Percentiles rank a stretch among this genome's conserved stretches.
phyloP scores from a whole-genome alignment of 37 sponge, comb jelly and placozoan species.

The Diacarnus erythraeanus region DNA sequence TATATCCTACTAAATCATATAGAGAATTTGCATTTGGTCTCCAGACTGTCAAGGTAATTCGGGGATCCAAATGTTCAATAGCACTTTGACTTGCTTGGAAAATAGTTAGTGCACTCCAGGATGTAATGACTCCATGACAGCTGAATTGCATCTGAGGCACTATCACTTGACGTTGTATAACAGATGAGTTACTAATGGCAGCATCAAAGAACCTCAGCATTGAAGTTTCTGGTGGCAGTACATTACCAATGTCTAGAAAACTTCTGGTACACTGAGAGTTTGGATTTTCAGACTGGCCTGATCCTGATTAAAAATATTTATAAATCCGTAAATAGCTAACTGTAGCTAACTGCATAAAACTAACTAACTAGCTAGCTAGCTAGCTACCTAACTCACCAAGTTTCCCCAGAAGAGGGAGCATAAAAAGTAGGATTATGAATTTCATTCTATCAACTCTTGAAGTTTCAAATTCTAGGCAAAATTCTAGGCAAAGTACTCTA shows the following conservation, averaged over 20 bases:
- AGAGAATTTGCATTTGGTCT: conserved; percentile 1
- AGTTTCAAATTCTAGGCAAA: too few relatives aligned
- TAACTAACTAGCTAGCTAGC: neutral
- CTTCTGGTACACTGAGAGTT: neutral
- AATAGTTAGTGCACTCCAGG: conserved; percentile 26
- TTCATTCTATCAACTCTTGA: too few relatives aligned
- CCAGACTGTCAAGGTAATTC: conserved; percentile 34
- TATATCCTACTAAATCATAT: conserved; percentile 18
- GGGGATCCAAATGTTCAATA: neutral
- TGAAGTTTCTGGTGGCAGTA: neutral
- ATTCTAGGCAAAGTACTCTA: too few relatives aligned
- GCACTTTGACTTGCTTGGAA: neutral
- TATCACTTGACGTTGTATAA: conserved; percentile 14
- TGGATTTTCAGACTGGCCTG: too few relatives aligned
- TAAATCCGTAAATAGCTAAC: neutral
- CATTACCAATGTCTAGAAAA: neutral
- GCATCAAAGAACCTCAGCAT: neutral
- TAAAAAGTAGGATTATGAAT: neutral
- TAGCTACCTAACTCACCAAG: neutral
- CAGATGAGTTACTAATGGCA: neutral
- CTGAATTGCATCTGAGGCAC: conserved; percentile 27
- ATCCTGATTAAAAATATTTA: too few relatives aligned
- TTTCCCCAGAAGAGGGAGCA: neutral
- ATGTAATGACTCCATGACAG: conserved; percentile 41
- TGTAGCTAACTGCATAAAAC: neutral